Conservation (phyloP, 2,888 invertebrate species). For the Oxytorus armatus region DNA sequence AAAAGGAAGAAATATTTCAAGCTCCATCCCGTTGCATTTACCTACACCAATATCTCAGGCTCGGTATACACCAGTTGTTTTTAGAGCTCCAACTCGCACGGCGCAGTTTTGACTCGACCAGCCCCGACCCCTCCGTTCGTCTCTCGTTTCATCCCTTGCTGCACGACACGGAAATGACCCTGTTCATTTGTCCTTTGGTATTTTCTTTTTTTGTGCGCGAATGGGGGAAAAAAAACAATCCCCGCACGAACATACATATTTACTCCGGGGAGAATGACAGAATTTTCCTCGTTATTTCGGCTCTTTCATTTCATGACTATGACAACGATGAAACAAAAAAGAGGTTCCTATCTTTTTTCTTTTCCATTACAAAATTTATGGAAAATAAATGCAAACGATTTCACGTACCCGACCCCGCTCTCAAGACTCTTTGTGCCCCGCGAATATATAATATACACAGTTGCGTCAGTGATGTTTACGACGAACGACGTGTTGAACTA, state of each 20-base stretch:
- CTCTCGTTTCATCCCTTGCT: conserved; percentile 37
- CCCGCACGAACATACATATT: not conserved
- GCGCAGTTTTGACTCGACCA: conserved; percentile 24
- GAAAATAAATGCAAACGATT: not conserved
- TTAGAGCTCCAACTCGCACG: conserved; percentile 23
- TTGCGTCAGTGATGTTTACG: not conserved
- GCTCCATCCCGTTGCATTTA: conserved; percentile 41
- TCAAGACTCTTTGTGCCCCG: not conserved
- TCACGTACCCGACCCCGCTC: not conserved
- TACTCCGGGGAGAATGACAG: not conserved
- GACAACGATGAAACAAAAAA: not conserved
- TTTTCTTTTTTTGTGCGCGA: not conserved
- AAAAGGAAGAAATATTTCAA: conserved; percentile 10
- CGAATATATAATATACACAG: not conserved
- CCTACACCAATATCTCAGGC: conserved; percentile 54
- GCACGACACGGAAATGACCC: conserved; percentile 2
- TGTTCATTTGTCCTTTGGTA: conserved; percentile 30
- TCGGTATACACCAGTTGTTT: conserved; percentile 46
- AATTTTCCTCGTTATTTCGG: conserved; percentile 12
- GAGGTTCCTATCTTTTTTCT: not conserved
- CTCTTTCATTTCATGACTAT: conserved; percentile 6
- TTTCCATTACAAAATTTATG: conserved; percentile 28
- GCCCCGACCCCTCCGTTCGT: not conserved
- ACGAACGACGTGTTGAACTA: not conserved
- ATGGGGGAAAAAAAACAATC: not conserved